A percentile compares a stretch with the other conserved stretches of the same genome.
These are phyloP conservation scores for Tangara arthus DNA, from an alignment of 2,797 vertebrate genomes.

Conservation along the genomic window DNA sequence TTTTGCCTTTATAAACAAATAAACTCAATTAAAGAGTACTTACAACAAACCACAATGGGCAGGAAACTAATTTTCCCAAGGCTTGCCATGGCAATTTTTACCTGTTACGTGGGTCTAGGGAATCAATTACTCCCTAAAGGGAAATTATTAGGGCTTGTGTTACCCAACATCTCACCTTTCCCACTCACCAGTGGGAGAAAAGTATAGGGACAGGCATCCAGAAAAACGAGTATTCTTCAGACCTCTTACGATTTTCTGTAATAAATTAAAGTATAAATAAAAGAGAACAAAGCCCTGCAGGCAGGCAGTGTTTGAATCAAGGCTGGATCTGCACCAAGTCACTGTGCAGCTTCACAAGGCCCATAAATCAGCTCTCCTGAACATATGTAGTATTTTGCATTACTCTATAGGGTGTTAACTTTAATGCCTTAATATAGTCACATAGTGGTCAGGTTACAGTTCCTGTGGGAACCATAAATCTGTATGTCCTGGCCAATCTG, in stretches of 20 bases:
- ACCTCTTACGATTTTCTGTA: background rate
- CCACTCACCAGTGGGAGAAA: background rate
- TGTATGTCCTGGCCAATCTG: background rate
- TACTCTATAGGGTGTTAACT: background rate
- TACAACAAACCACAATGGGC: background rate
- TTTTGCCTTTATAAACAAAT: slow-evolving; percentile 36
- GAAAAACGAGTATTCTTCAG: background rate
- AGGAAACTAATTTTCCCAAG: background rate
- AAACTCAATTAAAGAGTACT: slow-evolving; percentile 40
- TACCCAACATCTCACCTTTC: background rate
- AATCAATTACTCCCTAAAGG: slow-evolving; percentile 3
- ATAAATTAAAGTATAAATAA: background rate
- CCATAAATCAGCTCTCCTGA: background rate
- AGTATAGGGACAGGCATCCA: background rate
- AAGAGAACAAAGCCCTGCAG: background rate
- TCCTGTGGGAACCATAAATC: background rate
- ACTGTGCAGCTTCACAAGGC: background rate
- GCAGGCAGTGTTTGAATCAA: background rate
- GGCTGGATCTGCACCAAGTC: background rate
- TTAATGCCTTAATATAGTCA: background rate
- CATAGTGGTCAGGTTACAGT: background rate
- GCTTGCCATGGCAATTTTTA: background rate
- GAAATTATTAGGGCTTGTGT: background rate
- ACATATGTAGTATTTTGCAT: background rate
- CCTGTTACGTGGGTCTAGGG: background rate